Evolutionary conservation across 2,888 invertebrate genomes (phyloP).

Genomic region (Ennomos fuscantarius): DNA sequence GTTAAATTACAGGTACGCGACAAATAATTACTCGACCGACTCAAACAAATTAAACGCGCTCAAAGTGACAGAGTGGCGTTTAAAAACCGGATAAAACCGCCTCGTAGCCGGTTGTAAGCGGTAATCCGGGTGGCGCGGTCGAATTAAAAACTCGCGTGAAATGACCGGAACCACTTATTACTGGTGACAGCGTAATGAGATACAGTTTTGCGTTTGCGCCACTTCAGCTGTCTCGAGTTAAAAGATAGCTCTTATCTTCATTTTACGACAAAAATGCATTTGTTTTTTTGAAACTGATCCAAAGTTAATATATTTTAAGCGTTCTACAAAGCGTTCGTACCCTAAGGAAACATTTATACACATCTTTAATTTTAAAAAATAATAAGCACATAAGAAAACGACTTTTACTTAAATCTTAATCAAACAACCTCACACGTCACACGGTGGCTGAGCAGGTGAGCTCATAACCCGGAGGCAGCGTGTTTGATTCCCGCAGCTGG

Average conservation of each 20-base stretch:
- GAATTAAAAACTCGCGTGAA: slow-evolving; percentile 56
- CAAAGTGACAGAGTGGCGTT: slow-evolving; percentile 46
- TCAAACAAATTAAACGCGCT: slow-evolving; percentile 49
- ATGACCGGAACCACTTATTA: slow-evolving; percentile 52
- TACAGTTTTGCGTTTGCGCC: slow-evolving; percentile 34
- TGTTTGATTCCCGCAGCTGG: no score
- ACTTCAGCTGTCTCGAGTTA: slow-evolving; percentile 8
- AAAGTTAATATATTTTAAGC: neutral
- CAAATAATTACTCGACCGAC: slow-evolving; percentile 46
- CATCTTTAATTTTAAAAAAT: no score
- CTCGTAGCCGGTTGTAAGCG: slow-evolving; percentile 48
- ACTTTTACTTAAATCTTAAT: no score
- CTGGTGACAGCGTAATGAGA: slow-evolving; percentile 46
- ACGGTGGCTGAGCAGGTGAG: no score
- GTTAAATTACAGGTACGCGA: slow-evolving; percentile 34
- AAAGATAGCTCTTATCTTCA: slow-evolving; percentile 7
- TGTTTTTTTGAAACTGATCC: neutral
- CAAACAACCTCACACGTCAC: no score
- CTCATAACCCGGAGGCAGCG: no score
- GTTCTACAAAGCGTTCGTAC: no score
- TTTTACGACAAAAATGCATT: neutral
- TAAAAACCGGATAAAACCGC: slow-evolving; percentile 52
- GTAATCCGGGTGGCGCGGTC: slow-evolving; percentile 50
- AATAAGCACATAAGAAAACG: no score
- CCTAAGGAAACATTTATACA: no score